Evolutionary conservation across 1,140 invertebrate genomes (phyloP).

Genomic region (Proctacanthus coquilletti): DNA sequence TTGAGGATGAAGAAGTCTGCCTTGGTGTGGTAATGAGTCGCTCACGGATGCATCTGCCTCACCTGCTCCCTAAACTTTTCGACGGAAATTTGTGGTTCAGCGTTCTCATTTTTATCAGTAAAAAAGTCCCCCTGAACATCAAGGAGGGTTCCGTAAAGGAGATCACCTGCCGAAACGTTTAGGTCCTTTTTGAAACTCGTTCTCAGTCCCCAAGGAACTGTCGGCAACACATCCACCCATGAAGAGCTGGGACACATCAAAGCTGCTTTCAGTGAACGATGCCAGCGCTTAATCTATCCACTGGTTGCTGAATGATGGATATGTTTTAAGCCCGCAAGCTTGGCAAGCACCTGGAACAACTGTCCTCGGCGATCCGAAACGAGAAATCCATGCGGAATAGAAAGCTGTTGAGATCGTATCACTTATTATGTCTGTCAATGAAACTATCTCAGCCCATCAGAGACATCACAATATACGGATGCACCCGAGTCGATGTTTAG

Average conservation of each 20-base stretch:
- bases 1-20: too few species aligned
- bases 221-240: constrained; percentile 7
- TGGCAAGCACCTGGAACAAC: constrained; percentile 4
- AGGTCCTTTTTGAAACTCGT: constrained; percentile 13
- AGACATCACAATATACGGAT: too few species aligned
- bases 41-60: too few species aligned
- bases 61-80: too few species aligned
- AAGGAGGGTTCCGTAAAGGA: constrained; percentile 12
- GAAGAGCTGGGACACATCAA: constrained; percentile 6
- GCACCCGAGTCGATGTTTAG: too few species aligned
- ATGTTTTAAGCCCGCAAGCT: constrained; percentile 3
- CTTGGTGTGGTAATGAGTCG: too few species aligned
- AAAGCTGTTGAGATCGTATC: too few species aligned
- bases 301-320: constrained; percentile 16
- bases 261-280: constrained; percentile 17
- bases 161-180: constrained; percentile 10
- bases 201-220: constrained; percentile 13
- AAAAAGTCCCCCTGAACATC: constrained; percentile 14
- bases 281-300: constrained; percentile 17
- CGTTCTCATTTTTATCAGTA: neutral
- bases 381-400: neutral
- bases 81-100: neutral
- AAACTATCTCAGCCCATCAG: constrained; percentile 26
- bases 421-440: too few species aligned
- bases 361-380: constrained; percentile 1